Evolutionary conservation across 2,113 vertebrate genomes (phyloP), one percentile per base, ranked within the genome.

Genomic region (Potamarius usumacintae): DNA sequence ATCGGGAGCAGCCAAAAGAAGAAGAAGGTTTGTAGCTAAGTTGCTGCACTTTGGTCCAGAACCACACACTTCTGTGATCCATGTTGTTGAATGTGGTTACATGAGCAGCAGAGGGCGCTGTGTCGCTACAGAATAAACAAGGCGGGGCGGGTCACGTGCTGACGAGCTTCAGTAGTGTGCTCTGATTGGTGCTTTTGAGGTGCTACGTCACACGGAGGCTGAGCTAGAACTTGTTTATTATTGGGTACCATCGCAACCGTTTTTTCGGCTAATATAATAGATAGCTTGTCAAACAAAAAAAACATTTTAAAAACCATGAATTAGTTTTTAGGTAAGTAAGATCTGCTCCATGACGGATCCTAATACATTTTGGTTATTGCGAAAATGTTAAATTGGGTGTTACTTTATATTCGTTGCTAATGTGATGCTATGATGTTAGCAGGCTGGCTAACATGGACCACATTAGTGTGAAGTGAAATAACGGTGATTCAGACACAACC

Each of bases 171-270:
- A 4, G 78, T 12, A 4, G 50, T n/a, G 50, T 3, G 30, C 3
- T 88, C 27, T 79, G 9, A 84, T 88, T 69, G 82, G 87, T 78
- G 27, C 11, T 69, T 27, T 65, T 0, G 7, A 20, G 22, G 42
- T 8, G n/a, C 0, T 5, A 84, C 86, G 81, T 77, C 81, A 83
- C 12, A 17, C 11, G 27, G 71, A 67, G 86, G 81, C 50, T 52
- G 71, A 6, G 17, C 57, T 83, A 14, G 72, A 84, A 69, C 60
- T 48, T 88, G 87, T 88, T 88, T 88, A 88, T 88, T 79, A 63
- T 84, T 57, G 72, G 87, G 18, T 88, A 65, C 82, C 87, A 88
- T 88, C 87, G 82, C 87, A 79, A 88, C 87, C 58, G 62, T 30
- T 48, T 22, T 8, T 12, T 12, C 42, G 15, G 72, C 69, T 87